These are phyloP conservation scores for Drosophila insularis DNA, from an alignment of 1,140 invertebrate species.

Conservation along the genomic window DNA sequence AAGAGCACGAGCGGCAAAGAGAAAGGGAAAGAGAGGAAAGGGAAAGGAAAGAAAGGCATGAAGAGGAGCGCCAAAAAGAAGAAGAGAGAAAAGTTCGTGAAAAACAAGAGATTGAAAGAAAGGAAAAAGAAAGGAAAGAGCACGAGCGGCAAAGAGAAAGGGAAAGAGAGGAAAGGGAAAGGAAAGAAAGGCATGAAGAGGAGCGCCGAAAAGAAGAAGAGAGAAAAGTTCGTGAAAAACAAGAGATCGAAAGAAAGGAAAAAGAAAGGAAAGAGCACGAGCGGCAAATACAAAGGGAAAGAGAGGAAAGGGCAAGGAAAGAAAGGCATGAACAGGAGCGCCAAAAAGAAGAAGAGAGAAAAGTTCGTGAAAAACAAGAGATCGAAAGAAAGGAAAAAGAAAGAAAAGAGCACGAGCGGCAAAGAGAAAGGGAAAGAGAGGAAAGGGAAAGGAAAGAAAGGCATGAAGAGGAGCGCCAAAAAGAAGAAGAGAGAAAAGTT, in stretches of 20 bases:
- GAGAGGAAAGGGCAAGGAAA: not conserved
- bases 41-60: not conserved
- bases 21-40: too few relatives aligned
- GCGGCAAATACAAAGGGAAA: too few relatives aligned
- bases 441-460: not conserved
- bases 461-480: not conserved
- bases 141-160: not conserved
- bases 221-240: not conserved
- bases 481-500: not conserved
- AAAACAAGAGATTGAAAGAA: not conserved
- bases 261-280: not conserved
- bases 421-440: not conserved
- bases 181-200: not conserved
- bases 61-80: not conserved
- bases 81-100: not conserved
- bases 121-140: not conserved
- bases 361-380: not conserved
- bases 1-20: not conserved
- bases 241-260: not conserved
- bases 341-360: not conserved
- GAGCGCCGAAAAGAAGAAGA: not conserved
- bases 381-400: not conserved
- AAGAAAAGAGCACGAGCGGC: not conserved
- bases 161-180: not conserved
- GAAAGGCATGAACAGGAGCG: not conserved